Evolutionary conservation across 2,113 vertebrate genomes (phyloP), one percentile per base, ranked within the genome.

Genomic region (Sterrhoptilus dennistouni): DNA sequence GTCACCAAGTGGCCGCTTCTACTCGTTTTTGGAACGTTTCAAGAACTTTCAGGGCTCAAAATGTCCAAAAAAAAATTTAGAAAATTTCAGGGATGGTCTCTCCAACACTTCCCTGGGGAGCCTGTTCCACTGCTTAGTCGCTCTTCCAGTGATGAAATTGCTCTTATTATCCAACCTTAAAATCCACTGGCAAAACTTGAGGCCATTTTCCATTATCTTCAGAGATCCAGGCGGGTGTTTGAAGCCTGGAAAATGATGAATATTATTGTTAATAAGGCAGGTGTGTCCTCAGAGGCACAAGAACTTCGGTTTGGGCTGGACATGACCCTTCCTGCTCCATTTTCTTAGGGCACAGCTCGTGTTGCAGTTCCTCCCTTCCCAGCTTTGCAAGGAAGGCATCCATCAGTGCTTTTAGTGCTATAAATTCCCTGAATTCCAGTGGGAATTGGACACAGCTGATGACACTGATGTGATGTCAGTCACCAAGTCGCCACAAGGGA

Each of bases 351-450:
- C 28, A 9, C 2, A 69, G 47, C 14, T 87, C 23, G 1, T 7
- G 11, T 6, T 36, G 31, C 29, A 64, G 6, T 59, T 75, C 47
- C 21, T 74, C 20, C 29, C 35, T 59, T 53, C 42, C 35, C 21
- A 35, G 0, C 0, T 29, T 18, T 2, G 0, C 12, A 23, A 31
- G 60, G 52, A 91, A 35, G 5, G 5, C 35, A 12, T 44, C 44
- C 40, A 12, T 19, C 25, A 8, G 44, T 79, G 40, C 38, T 59
- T 63, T 29, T 3, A n/a, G 49, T 45, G 66, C 70, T 29, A 2
- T 9, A 15, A 63, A 72, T 45, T 52, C 21, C 36, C 2, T 1
- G 36, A 85, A 68, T 28, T 38, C 57, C 33, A 6, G 12, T 11
- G 44, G 33, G 44, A 44, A 16, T 49, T 22, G 11, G 52, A 22